Base-by-base conservation (phyloP, 2,888 invertebrate genomes). In the Heterodera filipjevi region DNA sequence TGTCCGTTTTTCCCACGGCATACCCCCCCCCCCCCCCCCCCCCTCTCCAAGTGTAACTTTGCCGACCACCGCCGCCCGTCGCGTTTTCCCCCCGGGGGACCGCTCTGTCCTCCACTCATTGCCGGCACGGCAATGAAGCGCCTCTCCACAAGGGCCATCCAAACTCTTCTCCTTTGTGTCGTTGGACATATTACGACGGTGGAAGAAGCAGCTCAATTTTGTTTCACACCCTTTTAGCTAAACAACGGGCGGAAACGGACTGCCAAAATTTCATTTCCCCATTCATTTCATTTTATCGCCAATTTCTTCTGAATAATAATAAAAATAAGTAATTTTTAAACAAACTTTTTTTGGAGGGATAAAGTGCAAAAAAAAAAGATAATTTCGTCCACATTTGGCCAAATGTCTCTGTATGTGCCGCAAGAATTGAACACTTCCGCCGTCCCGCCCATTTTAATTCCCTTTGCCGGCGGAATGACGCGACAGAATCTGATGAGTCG, bases 401-500 rank as follows among this genome's bases (percentile, higher is more conserved):
- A 27, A 59, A 79, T 79, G 79, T 79, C 79, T 19, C 73, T 79
- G 8, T 77, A 72, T 44, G 74, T 79, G 33, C 78, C 79, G 44
- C 66, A 68, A 39, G 72, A 78, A n/a, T n/a, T 72, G 70, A 35
- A 53, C 33, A 44, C 35, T n/a, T 64, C 73, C 6, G n/a, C 77
- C 32, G 66, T 79, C 8, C 78, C 79, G 49, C 79, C 79, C 22
- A 79, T 79, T 72, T 66, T 79, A 32, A 72, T 79, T 53, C 79
- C 79, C 16, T 79, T 79, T 39, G 64, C 72, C 6, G 59, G 49
- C 32, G 72, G 76, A 35, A 44, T 79, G 32, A 68, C 71, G 30
- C 70, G 79, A 32, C 78, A 75, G 10, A 79, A 79, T 71, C 30
- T 79, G 72, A 79, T 79, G 79, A 79, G 79, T 59, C 68, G 79